These are phyloP conservation scores for Oscheius sp. DNA, from an alignment of 2,888 invertebrate species.

Conservation along the genomic window DNA sequence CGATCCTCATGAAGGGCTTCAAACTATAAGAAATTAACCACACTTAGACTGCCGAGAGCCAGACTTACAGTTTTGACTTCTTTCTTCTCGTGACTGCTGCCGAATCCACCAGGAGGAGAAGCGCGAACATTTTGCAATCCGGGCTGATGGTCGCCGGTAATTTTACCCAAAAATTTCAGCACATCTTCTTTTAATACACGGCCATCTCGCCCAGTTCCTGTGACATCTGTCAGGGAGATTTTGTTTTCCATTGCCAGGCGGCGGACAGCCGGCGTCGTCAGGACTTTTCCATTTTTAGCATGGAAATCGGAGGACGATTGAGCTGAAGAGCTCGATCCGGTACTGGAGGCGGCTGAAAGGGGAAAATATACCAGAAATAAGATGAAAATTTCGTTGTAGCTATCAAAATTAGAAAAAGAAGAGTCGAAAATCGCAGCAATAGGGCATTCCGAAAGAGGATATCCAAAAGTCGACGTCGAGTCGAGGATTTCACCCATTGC, in stretches of 20 bases:
- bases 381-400: too few species aligned
- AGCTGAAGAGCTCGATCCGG: background rate
- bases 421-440: too few species aligned
- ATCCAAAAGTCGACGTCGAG: too few species aligned
- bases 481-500: too few species aligned
- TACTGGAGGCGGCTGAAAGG: background rate
- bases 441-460: too few species aligned
- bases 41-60: too few species aligned
- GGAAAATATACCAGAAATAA: too few species aligned
- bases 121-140: slow-evolving; percentile 55
- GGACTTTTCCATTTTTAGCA: slow-evolving; percentile 74
- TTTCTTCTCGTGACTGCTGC: background rate
- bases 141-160: slow-evolving; percentile 46
- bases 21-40: slow-evolving; percentile 9
- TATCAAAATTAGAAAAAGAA: too few species aligned
- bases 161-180: slow-evolving; percentile 75
- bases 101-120: slow-evolving; percentile 42
- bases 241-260: slow-evolving; percentile 90
- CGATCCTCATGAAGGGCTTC: slow-evolving; percentile 60
- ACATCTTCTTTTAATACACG: slow-evolving; percentile 96
- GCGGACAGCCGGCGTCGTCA: slow-evolving; percentile 94
- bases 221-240: slow-evolving; percentile 78
- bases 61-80: slow-evolving; percentile 4
- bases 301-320: slow-evolving; percentile 31
- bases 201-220: slow-evolving; percentile 87